These are phyloP conservation scores for Pristionchus maxplancki DNA, from an alignment of 2,888 invertebrate genomes.

Conservation along the genomic window DNA sequence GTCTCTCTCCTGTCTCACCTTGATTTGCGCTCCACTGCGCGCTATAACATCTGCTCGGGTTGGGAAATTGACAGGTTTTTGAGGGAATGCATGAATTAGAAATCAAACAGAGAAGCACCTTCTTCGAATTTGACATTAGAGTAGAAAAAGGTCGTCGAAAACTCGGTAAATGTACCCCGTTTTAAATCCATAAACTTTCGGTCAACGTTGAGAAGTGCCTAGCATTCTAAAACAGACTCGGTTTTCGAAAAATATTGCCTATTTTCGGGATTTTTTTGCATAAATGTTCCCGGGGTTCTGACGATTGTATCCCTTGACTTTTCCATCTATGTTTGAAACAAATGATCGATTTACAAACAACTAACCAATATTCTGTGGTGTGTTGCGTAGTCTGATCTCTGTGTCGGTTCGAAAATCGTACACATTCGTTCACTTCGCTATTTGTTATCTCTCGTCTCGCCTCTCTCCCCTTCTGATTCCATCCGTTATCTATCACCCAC, in stretches of 20 bases:
- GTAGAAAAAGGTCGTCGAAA: too few species aligned
- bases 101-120: background rate
- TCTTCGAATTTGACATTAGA: background rate
- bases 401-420: background rate
- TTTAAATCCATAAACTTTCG: too few species aligned
- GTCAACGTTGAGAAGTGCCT: too few species aligned
- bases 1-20: slow-evolving; percentile 19
- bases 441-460: slow-evolving; percentile 14
- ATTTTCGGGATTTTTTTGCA: too few species aligned
- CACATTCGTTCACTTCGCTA: background rate
- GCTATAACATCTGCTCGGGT: slow-evolving; percentile 6
- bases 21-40: background rate
- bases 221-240: too few species aligned
- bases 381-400: slow-evolving; percentile 3
- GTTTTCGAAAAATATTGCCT: too few species aligned
- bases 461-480: background rate
- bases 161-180: too few species aligned
- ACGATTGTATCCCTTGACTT: too few species aligned
- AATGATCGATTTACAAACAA: background rate
- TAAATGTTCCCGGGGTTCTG: too few species aligned
- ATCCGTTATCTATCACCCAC: slow-evolving; percentile 29
- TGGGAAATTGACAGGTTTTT: background rate
- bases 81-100: background rate
- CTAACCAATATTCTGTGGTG: background rate
- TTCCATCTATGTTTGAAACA: background rate